Conservation (phyloP, 2,888 invertebrate genomes). For the Serripes groenlandicus region DNA sequence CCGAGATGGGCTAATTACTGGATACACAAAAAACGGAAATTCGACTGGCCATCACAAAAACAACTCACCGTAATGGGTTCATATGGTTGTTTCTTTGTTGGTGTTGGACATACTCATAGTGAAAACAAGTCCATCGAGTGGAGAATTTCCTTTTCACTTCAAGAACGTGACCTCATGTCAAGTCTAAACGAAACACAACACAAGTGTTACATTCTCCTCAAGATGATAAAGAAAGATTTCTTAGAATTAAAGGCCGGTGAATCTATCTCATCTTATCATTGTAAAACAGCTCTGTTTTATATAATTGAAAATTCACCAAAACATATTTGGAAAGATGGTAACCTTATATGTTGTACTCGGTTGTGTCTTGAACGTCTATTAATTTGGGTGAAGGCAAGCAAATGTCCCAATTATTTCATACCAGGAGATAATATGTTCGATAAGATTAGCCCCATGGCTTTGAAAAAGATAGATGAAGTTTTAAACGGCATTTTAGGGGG, state of each 20-base stretch:
- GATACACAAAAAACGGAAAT: not conserved
- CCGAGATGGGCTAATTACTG: not conserved
- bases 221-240: slow-evolving; percentile 28
- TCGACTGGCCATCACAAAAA: slow-evolving; percentile 3
- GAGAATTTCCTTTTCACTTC: slow-evolving; percentile 36
- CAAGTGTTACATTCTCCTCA: slow-evolving; percentile 44
- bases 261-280: slow-evolving; percentile 24
- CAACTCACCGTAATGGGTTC: not conserved
- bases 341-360: not conserved
- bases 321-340: slow-evolving; percentile 2
- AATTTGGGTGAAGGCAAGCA: not conserved
- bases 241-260: slow-evolving; percentile 3
- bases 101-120: slow-evolving; percentile 20
- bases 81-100: slow-evolving; percentile 20
- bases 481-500: not conserved
- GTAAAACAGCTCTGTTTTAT: slow-evolving; percentile 24
- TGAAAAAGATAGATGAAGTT: not conserved
- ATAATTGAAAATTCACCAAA: not conserved
- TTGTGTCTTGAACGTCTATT: not conserved
- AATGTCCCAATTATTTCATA: slow-evolving; percentile 29
- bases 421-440: slow-evolving; percentile 36
- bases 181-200: slow-evolving; percentile 26
- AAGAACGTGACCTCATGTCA: slow-evolving; percentile 36
- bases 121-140: slow-evolving; percentile 17
- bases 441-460: not conserved